phyloP scores from a whole-genome alignment of 2,888 invertebrate species.

The Phorcus lineatus region DNA sequence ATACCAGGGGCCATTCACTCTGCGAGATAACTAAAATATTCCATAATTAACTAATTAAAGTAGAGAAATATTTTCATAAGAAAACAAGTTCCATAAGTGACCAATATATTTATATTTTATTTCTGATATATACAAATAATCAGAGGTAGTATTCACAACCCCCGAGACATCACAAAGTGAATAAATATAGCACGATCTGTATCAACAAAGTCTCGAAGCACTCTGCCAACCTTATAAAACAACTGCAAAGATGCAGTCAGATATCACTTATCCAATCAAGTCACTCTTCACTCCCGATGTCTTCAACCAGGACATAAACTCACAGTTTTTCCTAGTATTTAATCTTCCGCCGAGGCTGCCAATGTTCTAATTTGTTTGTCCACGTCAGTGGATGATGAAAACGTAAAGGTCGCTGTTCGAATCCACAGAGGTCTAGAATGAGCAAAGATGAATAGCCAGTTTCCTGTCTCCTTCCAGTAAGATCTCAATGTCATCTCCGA shows the following conservation, averaged over 20 bases:
- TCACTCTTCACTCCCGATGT: no score
- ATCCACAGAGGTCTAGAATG: neutral
- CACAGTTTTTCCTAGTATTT: no score
- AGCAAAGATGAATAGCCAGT: constrained; percentile 1
- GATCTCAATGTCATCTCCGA: neutral
- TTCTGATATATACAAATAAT: neutral
- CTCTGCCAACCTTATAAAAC: no score
- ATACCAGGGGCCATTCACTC: no score
- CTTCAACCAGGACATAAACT: no score
- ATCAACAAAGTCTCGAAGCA: neutral
- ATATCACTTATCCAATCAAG: no score
- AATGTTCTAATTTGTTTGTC: constrained; percentile 1
- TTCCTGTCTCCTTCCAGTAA: neutral
- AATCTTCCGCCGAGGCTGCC: no score
- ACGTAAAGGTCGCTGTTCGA: neutral
- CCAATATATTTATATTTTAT: neutral
- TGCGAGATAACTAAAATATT: no score
- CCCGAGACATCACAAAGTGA: constrained; percentile 7
- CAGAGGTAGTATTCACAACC: constrained; percentile 7
- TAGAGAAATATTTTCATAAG: no score
- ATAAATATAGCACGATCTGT: neutral
- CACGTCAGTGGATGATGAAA: neutral
- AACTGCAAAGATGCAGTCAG: no score
- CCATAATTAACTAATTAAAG: no score
- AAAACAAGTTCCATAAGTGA: no score